phyloP scores from a whole-genome alignment of 2,888 invertebrate species.

The Gastrophysa polygoni region DNA sequence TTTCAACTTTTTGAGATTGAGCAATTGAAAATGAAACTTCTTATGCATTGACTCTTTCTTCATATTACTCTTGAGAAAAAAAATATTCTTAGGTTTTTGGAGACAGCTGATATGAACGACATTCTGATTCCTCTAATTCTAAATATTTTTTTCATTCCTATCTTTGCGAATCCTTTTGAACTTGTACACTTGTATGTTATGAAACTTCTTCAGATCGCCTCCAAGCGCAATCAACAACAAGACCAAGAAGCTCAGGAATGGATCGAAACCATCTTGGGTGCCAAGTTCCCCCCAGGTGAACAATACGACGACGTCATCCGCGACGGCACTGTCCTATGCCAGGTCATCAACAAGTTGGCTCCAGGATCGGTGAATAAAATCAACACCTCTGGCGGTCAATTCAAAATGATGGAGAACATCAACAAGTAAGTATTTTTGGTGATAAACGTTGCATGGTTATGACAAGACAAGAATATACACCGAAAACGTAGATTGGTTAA shows the following conservation, averaged over 20 bases:
- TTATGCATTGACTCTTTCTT: no score
- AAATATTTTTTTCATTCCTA: no score
- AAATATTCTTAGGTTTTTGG: no score
- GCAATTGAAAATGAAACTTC: no score
- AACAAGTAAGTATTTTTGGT: constrained; percentile 72
- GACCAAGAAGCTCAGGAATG: constrained; percentile 91
- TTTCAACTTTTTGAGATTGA: no score
- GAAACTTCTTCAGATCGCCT: constrained; percentile 68
- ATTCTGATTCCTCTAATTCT: no score
- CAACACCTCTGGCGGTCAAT: constrained; percentile 93
- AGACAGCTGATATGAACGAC: no score
- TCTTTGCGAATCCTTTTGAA: no score
- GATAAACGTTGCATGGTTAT: not conserved
- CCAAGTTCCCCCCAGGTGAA: constrained; percentile 84
- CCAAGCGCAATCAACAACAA: constrained; percentile 81
- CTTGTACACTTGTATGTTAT: no score
- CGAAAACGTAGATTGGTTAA: no score
- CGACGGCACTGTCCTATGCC: constrained; percentile 92
- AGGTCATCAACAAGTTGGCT: constrained; percentile 89
- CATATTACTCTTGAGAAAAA: no score
- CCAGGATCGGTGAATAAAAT: constrained; percentile 90
- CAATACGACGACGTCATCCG: constrained; percentile 86
- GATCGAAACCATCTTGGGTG: constrained; percentile 87
- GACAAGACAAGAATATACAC: no score
- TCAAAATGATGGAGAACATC: constrained; percentile 99